Conservation (phyloP, 2,113 vertebrate species). For the Chaetura pelagica region DNA sequence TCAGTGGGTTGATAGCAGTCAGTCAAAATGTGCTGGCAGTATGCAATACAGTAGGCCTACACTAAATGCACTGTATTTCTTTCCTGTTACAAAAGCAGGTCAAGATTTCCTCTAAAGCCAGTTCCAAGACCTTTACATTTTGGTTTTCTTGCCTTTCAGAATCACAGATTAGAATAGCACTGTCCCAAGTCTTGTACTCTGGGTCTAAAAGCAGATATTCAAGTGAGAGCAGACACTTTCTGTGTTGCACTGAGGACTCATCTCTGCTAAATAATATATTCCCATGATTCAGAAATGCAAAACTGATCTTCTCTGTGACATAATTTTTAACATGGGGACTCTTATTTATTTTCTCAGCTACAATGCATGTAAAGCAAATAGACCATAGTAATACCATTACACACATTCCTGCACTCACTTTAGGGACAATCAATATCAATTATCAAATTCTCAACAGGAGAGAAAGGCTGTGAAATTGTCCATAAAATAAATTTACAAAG, state of each 20-base stretch:
- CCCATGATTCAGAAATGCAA: constrained; percentile 17
- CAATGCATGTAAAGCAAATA: constrained; percentile 63
- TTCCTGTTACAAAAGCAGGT: not conserved
- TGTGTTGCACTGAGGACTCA: not conserved
- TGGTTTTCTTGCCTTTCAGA: not conserved
- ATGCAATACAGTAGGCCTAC: not conserved
- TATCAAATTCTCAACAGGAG: constrained; percentile 58
- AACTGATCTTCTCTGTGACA: constrained; percentile 31
- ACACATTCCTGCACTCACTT: constrained; percentile 63
- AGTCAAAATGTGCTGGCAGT: not conserved
- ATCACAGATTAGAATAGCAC: not conserved
- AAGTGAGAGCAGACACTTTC: not conserved
- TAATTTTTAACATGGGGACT: constrained; percentile 44
- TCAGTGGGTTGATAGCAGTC: not conserved
- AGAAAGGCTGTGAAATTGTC: constrained; percentile 64
- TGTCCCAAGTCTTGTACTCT: not conserved
- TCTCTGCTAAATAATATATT: not conserved
- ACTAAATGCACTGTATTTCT: not conserved
- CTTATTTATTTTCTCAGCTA: constrained; percentile 62
- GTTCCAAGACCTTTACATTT: not conserved
- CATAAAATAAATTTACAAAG: constrained; percentile 65
- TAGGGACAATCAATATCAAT: constrained; percentile 70
- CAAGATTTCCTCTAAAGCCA: not conserved
- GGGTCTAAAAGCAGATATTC: not conserved
- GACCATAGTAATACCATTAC: constrained; percentile 66